A percentile compares a stretch with the other conserved stretches of the same genome.
Evolutionary conservation across 2,797 vertebrate genomes (phyloP).

Genomic region (Chloroceryle inda): DNA sequence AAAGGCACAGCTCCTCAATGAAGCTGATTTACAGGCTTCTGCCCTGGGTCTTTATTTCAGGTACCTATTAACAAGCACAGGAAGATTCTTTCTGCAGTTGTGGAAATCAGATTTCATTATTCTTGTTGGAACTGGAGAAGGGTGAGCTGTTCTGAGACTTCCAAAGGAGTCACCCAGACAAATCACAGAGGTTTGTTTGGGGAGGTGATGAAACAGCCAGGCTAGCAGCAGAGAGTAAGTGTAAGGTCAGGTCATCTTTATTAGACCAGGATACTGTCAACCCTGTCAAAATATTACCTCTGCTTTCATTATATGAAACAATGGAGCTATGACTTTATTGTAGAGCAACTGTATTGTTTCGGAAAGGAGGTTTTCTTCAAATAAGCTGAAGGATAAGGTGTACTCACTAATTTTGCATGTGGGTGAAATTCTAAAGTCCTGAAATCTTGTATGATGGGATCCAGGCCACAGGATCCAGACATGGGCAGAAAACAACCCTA

Average conservation of each 20-base stretch:
- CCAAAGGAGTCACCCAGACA: background rate
- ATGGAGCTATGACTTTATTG: background rate
- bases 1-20: background rate
- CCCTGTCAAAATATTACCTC: background rate
- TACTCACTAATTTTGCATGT: background rate
- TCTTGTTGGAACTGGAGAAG: accelerated
- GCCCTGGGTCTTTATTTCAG: background rate
- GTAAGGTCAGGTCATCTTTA: background rate
- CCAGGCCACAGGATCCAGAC: background rate
- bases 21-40: background rate
- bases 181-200: background rate
- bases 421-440: background rate
- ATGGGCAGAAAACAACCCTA: background rate
- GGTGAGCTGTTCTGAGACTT: background rate
- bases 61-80: background rate
- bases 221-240: background rate
- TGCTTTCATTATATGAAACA: background rate
- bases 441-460: background rate
- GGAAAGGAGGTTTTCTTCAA: background rate
- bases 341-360: background rate
- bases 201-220: background rate
- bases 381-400: background rate
- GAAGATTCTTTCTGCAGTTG: background rate
- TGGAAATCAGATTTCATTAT: background rate
- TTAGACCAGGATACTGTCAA: background rate